Evolutionary conservation across 2,888 invertebrate genomes (phyloP).

Genomic region (Limnephilus rhombicus): DNA sequence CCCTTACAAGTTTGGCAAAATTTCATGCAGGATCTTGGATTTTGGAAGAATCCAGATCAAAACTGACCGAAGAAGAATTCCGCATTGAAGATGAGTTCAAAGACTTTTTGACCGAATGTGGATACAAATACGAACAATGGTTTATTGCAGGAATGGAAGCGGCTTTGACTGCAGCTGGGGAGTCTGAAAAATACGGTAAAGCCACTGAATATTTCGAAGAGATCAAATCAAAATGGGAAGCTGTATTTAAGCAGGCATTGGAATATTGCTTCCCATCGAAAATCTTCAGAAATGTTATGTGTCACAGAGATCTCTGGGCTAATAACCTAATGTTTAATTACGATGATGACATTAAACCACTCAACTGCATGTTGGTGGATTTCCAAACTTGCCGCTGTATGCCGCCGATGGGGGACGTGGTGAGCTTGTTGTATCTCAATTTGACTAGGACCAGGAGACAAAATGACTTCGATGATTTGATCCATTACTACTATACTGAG

Average conservation of each 20-base stretch:
- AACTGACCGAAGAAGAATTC: constrained; percentile 50
- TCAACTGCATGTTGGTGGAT: constrained; percentile 69
- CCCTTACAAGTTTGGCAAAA: constrained; percentile 60
- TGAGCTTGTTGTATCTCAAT: constrained; percentile 70
- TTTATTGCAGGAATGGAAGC: constrained; percentile 69
- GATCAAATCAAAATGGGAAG: constrained; percentile 44
- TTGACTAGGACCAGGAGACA: constrained; percentile 63
- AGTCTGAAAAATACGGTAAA: constrained; percentile 55
- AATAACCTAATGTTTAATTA: constrained; percentile 68
- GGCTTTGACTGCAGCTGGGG: constrained; percentile 65
- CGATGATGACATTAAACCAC: constrained; percentile 63
- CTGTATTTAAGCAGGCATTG: constrained; percentile 47
- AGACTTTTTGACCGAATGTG: constrained; percentile 61
- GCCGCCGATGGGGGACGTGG: constrained; percentile 70
- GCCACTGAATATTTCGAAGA: constrained; percentile 18
- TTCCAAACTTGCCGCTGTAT: constrained; percentile 71
- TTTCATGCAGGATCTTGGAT: constrained; percentile 65
- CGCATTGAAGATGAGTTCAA: constrained; percentile 64
- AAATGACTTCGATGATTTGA: constrained; percentile 36
- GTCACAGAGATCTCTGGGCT: constrained; percentile 67
- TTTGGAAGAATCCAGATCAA: constrained; percentile 61
- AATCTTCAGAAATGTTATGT: constrained; percentile 67
- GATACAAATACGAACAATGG: constrained; percentile 54
- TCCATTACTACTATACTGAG: constrained; percentile 57
- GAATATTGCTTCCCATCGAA: constrained; percentile 50